phyloP scores from a whole-genome alignment of 2,113 vertebrate genomes.

The Poeciliopsis turrubarensis region DNA sequence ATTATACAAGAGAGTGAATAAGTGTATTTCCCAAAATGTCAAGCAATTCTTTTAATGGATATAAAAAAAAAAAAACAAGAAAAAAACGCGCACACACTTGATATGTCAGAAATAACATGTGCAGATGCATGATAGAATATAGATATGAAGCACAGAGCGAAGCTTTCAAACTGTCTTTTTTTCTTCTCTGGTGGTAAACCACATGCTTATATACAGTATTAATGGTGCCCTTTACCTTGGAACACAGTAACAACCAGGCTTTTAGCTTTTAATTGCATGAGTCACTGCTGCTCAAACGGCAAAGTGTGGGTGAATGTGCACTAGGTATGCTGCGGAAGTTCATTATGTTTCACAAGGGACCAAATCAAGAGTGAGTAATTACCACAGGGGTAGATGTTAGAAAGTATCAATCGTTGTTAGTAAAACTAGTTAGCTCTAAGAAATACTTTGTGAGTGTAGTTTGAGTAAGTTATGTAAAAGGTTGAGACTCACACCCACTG shows the following conservation, averaged over 20 bases:
- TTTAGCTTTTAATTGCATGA: constrained; percentile 63
- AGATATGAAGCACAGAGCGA: constrained; percentile 9
- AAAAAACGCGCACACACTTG: not conserved
- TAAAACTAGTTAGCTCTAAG: constrained; percentile 12
- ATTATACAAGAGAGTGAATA: not conserved
- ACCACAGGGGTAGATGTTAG: not conserved
- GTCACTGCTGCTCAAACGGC: constrained; percentile 47
- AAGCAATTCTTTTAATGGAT: not conserved
- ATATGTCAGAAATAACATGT: constrained; percentile 19
- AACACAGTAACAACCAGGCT: constrained; percentile 41
- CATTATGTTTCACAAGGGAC: constrained; percentile 34
- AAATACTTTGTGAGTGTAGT: not conserved
- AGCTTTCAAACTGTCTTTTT: constrained; percentile 39
- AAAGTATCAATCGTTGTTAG: not conserved
- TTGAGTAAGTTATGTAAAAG: not conserved
- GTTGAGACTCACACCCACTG: not conserved
- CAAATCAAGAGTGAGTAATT: constrained; percentile 19
- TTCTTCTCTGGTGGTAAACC: constrained; percentile 27
- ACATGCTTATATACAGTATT: constrained; percentile 41
- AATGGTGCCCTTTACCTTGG: constrained; percentile 51
- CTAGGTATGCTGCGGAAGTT: constrained; percentile 33
- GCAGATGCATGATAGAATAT: constrained; percentile 38
- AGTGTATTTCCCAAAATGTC: constrained; percentile 11
- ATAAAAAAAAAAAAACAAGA: not conserved
- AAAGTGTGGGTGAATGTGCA: constrained; percentile 48